phyloP scores from a whole-genome alignment of 2,113 vertebrate species.

The Amphiprion ocellaris region DNA sequence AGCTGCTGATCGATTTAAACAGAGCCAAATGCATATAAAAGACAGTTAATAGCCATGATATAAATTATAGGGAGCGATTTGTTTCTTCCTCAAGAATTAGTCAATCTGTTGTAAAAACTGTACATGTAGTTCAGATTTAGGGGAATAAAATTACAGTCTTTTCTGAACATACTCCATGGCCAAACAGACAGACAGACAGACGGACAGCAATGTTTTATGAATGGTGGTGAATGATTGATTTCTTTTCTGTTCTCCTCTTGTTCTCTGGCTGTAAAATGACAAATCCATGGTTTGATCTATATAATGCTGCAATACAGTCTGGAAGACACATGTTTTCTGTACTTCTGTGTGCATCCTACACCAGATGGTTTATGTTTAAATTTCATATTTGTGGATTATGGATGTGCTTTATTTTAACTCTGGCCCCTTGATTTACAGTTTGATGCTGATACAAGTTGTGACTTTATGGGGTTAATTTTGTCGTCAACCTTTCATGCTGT shows the following conservation, averaged over 20 bases:
- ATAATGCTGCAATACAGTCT: not conserved
- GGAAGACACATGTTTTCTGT: not conserved
- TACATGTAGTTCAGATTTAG: not conserved
- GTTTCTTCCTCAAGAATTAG: not conserved
- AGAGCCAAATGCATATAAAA: constrained; percentile 38
- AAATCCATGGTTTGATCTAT: not conserved
- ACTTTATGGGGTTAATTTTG: constrained; percentile 63
- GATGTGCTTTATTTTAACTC: not conserved
- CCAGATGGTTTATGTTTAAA: not conserved
- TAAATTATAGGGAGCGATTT: not conserved
- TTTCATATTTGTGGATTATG: not conserved
- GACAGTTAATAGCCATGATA: constrained; percentile 21
- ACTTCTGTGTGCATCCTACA: not conserved
- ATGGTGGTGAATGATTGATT: constrained; percentile 23
- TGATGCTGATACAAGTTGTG: constrained; percentile 15
- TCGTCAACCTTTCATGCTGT: constrained; percentile 61
- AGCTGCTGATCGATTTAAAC: constrained; percentile 28
- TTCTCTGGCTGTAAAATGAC: constrained; percentile 15
- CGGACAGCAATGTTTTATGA: constrained; percentile 1
- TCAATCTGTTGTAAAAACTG: constrained; percentile 8
- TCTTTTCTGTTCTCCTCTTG: constrained; percentile 14
- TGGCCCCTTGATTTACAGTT: not conserved
- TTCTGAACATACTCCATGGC: not conserved
- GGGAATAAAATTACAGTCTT: not conserved
- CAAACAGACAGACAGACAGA: constrained; percentile 4